Percentiles rank a stretch among this genome's conserved stretches.
phyloP scores from a whole-genome alignment of 2,888 invertebrate genomes.

The Dusona sp. region DNA sequence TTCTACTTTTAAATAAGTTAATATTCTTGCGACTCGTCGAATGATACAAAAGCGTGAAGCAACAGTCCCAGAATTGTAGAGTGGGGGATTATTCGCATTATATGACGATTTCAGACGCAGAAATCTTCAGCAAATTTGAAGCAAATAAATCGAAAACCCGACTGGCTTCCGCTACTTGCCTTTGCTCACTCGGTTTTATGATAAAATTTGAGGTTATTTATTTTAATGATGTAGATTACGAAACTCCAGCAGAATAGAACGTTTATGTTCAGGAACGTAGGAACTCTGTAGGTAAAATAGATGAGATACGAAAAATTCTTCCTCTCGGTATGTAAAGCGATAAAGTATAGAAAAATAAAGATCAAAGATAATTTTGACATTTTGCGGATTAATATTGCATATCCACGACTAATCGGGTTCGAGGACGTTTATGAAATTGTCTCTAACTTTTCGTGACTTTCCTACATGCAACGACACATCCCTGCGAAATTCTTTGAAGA shows the following conservation, averaged over 20 bases:
- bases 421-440: not conserved
- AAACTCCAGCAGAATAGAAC: not conserved
- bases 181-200: not conserved
- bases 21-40: not conserved
- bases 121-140: not conserved
- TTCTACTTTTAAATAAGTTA: not conserved
- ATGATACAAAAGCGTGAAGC: not conserved
- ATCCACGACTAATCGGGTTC: not conserved
- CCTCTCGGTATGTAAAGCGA: not conserved
- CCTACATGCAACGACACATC: not conserved
- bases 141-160: not conserved
- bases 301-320: not conserved
- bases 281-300: conserved; percentile 5
- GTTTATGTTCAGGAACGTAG: not conserved
- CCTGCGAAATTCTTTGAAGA: not conserved
- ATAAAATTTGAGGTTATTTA: not conserved
- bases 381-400: not conserved
- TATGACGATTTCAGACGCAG: not conserved
- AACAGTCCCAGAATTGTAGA: not conserved
- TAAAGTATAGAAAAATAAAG: not conserved
- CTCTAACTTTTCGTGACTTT: not conserved
- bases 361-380: not conserved
- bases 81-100: not conserved
- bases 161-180: not conserved
- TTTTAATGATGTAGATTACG: not conserved